Conservation (phyloP, 2,797 vertebrate species). For the Hippopotamyrus pictus region DNA sequence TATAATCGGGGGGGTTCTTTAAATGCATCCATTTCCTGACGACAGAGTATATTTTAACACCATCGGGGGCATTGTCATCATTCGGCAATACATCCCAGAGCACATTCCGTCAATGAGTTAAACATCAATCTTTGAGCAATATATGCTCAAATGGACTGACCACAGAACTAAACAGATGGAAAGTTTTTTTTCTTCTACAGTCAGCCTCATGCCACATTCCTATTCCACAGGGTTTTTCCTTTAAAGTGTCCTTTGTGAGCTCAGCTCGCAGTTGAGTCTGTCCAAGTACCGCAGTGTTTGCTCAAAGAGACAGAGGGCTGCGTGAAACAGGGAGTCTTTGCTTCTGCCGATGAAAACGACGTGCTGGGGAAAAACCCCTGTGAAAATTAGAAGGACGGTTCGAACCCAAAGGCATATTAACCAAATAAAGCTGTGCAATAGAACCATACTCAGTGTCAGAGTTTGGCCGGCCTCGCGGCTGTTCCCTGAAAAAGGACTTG, state of each 20-base stretch:
- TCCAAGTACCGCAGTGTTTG: background rate
- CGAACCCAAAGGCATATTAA: slow-evolving; percentile 43
- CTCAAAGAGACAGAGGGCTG: background rate
- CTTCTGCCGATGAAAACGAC: slow-evolving; percentile 11
- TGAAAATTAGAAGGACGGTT: slow-evolving; percentile 35
- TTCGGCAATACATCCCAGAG: background rate
- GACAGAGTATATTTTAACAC: background rate
- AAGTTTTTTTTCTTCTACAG: background rate
- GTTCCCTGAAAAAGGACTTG: slow-evolving; percentile 32
- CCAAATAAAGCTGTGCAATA: slow-evolving; percentile 46
- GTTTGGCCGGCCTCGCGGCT: slow-evolving; percentile 18
- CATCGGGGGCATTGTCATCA: background rate
- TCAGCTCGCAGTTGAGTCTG: background rate
- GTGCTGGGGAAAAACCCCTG: slow-evolving; percentile 31
- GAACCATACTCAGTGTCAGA: slow-evolving; percentile 38
- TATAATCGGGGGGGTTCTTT: background rate
- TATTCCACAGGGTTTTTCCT: background rate
- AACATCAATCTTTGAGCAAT: background rate
- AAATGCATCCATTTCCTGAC: background rate
- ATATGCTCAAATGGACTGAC: background rate
- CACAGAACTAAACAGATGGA: background rate
- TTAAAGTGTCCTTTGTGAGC: slow-evolving; percentile 10
- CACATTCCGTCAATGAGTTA: background rate
- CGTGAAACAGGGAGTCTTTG: slow-evolving; percentile 38
- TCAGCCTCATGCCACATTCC: background rate